phyloP scores from a whole-genome alignment of 1,140 invertebrate genomes.

The Caligus rogercresseyi region DNA sequence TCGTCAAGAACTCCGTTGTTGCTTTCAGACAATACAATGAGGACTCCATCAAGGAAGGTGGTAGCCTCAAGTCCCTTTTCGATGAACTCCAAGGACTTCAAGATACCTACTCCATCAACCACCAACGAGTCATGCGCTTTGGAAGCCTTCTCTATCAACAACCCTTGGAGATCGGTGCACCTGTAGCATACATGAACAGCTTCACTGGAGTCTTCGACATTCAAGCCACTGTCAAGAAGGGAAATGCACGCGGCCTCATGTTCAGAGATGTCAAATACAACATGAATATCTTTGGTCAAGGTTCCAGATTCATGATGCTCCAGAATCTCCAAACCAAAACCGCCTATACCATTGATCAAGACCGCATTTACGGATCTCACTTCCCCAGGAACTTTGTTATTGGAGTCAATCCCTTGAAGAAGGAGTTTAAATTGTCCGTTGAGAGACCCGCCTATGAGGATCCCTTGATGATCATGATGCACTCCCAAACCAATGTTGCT shows the following conservation, averaged over 20 bases:
- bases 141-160: slow-evolving; percentile 15
- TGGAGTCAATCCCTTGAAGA: slow-evolving; percentile 17
- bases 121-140: not conserved
- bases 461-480: slow-evolving; percentile 6
- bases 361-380: slow-evolving; percentile 2
- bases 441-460: not conserved
- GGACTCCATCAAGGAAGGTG: not conserved
- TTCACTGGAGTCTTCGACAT: not conserved
- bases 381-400: slow-evolving; percentile 12
- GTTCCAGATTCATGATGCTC: not conserved
- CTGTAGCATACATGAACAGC: not conserved
- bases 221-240: slow-evolving; percentile 7
- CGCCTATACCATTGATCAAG: slow-evolving; percentile 1
- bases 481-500: not conserved
- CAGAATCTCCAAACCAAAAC: not conserved
- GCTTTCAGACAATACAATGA: slow-evolving; percentile 7
- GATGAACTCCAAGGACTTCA: not conserved
- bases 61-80: not conserved
- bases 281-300: not conserved
- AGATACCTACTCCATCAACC: slow-evolving; percentile 16
- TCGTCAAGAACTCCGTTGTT: slow-evolving; percentile 10
- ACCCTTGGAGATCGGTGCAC: slow-evolving; percentile 5
- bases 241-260: slow-evolving; percentile 1
- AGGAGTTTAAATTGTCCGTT: slow-evolving; percentile 13
- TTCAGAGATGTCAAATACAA: slow-evolving; percentile 15